Evolutionary conservation across 2,113 vertebrate species (phyloP), one percentile per base, ranked within the genome.

Genomic region (Hippocampus abdominalis): DNA sequence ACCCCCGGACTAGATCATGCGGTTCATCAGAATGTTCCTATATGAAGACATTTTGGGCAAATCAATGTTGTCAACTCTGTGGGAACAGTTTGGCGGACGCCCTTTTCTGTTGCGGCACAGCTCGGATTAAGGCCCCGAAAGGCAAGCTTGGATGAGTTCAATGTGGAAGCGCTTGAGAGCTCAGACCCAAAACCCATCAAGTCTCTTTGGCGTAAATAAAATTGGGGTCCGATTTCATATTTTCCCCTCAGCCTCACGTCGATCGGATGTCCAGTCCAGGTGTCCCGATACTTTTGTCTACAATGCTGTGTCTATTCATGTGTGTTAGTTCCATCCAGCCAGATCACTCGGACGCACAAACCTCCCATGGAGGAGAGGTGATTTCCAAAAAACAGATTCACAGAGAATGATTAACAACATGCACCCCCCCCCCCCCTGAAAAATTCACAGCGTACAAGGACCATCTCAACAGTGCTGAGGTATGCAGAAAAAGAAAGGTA

Each of bases 401-500:
- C n/a, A 16, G 64, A 51, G 54, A 20, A 76, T 74, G 40, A 78
- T 71, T 74, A 32, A 51, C 32, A 5, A 32, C 32, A 32, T 32
- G 32, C 32, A 32, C 1, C 27, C 32, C 1, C 32, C 32, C 32
- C 32, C 32, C 32, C 32, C 32, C 69, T 69, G 76, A 44, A 36
- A 25, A 62, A 18, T 42, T 25, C 61, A 70, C 44, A 68, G 39
- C 8, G 0, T 20, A 64, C 61, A 67, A n/a, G 48, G 54, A 66
- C 66, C 72, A 71, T 68, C 56, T 67, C 71, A 71, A 66, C 70
- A 70, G 73, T 72, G 84, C 80, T 82, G 81, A 85, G 80, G 70
- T 71, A 70, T 64, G 74, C 80, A 74, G n/a, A 81, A 82, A 36
- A 68, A 53, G 36, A 81, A 83, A 82, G 86, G 84, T 81, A 75